Evolutionary conservation across 2,113 vertebrate species (phyloP), one percentile per base, ranked within the genome.

Genomic region (Bubo scandiacus): DNA sequence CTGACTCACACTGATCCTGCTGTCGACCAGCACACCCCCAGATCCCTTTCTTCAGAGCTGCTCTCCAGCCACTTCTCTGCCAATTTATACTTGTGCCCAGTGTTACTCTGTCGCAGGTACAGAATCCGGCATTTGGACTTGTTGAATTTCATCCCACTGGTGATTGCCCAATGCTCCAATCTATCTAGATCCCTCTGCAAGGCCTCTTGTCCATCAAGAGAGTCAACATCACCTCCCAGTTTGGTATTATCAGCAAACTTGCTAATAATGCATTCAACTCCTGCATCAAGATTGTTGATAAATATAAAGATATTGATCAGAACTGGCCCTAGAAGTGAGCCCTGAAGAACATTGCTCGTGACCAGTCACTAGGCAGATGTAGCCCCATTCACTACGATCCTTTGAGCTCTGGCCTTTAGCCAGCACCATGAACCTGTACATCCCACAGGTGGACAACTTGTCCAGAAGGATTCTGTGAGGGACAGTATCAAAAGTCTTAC

Each of bases 331-430:
- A 40, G 42, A 4, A 67, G 0, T 36, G 66, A 91, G 2, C 21
- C 38, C 38, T 27, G n/a, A 68, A 62, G 42, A 75, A 6, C 19
- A 15, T 12, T 1, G 1, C 26, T 29, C 47, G 55, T 78, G 34
- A n/a, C 45, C 0, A 0, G 1, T 73, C 4, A 1, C 29, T 15
- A 17, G 27, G 15, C 52, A 72, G 27, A 19, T 19, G 47, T 21
- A 72, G 25, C n/a, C 32, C 19, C 27, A 25, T 45, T 49, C 54
- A 47, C 27, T 55, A 30, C 47, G 51, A 20, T 11, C 1, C 43
- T 63, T 55, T 81, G 29, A 85, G 58, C 25, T 10, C 42, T 73
- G 45, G 15, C 32, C 12, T 19, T 81, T 62, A 77, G 32, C 16
- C 38, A 65, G 68, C 15, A 29, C 11, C 6, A 2, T 10, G 12